Evolutionary conservation across 2,888 invertebrate genomes (phyloP).

Genomic region (Zaprionus bogoriensis): DNA sequence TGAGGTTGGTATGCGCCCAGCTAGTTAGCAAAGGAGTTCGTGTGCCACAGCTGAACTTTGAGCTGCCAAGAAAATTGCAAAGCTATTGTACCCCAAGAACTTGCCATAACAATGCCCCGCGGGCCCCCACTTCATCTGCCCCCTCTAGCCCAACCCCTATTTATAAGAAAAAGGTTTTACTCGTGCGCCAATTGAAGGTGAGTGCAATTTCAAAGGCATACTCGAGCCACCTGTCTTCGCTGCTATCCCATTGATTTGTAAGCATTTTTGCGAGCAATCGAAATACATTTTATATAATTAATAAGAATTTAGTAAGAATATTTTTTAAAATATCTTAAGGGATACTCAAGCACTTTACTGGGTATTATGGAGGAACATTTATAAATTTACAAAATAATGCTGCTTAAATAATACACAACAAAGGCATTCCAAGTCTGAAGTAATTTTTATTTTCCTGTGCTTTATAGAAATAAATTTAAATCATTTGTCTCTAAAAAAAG

Average conservation of each 20-base stretch:
- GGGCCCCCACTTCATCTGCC: slow-evolving; percentile 12
- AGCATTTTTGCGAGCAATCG: neutral
- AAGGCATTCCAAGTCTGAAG: too few relatives aligned
- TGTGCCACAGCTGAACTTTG: slow-evolving; percentile 69
- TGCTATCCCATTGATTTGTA: slow-evolving; percentile 14
- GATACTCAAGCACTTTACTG: too few relatives aligned
- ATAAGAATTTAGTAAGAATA: neutral
- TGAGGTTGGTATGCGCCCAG: slow-evolving; percentile 42
- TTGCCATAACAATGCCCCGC: slow-evolving; percentile 61
- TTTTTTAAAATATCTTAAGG: too few relatives aligned
- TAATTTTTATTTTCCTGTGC: too few relatives aligned
- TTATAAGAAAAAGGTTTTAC: slow-evolving; percentile 9
- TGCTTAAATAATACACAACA: too few relatives aligned
- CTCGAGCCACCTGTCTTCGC: slow-evolving; percentile 17
- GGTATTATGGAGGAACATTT: too few relatives aligned
- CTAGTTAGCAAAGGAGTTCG: slow-evolving; percentile 68
- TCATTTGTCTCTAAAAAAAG: too few relatives aligned
- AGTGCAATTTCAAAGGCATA: slow-evolving; percentile 19
- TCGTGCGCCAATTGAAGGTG: slow-evolving; percentile 12
- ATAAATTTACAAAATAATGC: too few relatives aligned
- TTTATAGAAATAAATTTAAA: too few relatives aligned
- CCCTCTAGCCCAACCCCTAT: neutral
- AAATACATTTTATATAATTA: neutral
- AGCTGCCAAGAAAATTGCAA: slow-evolving; percentile 71
- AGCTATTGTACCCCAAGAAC: slow-evolving; percentile 58